Percentiles rank a stretch among this genome's conserved stretches.
phyloP scores from a whole-genome alignment of 2,113 vertebrate species.

The Prunella himalayana region DNA sequence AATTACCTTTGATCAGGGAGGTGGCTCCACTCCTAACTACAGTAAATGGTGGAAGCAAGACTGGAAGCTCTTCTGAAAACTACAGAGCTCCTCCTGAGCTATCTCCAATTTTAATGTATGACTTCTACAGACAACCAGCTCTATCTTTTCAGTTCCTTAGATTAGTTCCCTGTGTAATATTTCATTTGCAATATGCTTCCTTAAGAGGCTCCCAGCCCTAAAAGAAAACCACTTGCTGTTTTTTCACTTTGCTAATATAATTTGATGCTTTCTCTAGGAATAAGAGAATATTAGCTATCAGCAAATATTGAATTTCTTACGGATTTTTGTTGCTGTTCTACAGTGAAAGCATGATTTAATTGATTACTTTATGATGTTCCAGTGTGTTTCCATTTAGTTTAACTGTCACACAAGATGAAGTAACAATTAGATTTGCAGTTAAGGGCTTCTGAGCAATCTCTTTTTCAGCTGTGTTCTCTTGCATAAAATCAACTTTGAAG shows the following conservation, averaged over 20 bases:
- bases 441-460: not conserved
- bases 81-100: not conserved
- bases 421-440: conserved; percentile 13
- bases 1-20: not conserved
- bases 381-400: not conserved
- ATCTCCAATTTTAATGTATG: not conserved
- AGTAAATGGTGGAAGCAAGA: not conserved
- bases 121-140: not conserved
- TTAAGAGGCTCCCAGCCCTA: not conserved
- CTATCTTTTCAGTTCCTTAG: not conserved
- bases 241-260: not conserved
- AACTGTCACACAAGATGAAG: not conserved
- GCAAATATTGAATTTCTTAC: not conserved
- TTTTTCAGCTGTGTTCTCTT: not conserved
- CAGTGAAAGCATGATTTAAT: conserved; percentile 3
- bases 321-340: not conserved
- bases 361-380: conserved; percentile 28
- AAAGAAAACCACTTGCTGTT: not conserved
- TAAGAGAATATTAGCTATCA: not conserved
- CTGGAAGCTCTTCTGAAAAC: not conserved
- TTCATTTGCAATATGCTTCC: not conserved
- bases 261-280: conserved; percentile 4
- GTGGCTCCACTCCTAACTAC: not conserved
- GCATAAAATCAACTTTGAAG: not conserved
- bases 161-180: not conserved